Base-by-base conservation (phyloP, 2,797 vertebrate species). In the Hyperoplus lanceolatus region DNA sequence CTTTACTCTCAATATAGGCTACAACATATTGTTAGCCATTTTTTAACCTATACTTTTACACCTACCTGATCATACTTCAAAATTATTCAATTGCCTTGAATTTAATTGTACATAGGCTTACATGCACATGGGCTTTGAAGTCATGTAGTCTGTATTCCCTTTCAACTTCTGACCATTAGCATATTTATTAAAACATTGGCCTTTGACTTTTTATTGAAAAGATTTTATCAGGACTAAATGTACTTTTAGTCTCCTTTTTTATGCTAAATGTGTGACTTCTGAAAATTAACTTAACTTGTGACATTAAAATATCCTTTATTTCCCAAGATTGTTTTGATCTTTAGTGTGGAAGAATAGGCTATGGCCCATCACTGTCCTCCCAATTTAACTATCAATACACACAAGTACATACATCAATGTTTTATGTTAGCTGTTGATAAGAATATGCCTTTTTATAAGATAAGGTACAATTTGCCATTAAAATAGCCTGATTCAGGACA, bases 301-400 rank as follows among this genome's bases (percentile, higher is more conserved):
- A 49, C 57, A 86, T 80, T 86, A 80, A 87, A 83, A 57, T 51
- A 39, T 36, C n/a, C 10, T 53, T 66, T 70, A 21, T 63, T 76
- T 50, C 45, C 42, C 61, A 12, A 45, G 57, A 55, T 43, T 21
- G 3, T 29, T 71, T n/a, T 69, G 21, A 62, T 55, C 6, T 64
- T 56, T 57, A 56, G 10, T 77, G 21, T 57, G 58, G 13, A 46
- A 45, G 13, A 21, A 36, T 1, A 29, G 29, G 29, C 29, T 29
- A 29, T 29, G 29, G n/a, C 1, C n/a, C 69, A 10, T 10, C 4
- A 10, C 54, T 42, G 3, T 49, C 48, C n/a, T 46, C 21, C n/a
- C 8, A 46, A 54, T 41, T 10, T 3, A 57, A 15, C 18, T 59
- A 12, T 5, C 1, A 42, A 0, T 60, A 5, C 5, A 15, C 38